Base-by-base conservation (phyloP, 1,140 invertebrate species). In the Sminthurides bifidus region DNA sequence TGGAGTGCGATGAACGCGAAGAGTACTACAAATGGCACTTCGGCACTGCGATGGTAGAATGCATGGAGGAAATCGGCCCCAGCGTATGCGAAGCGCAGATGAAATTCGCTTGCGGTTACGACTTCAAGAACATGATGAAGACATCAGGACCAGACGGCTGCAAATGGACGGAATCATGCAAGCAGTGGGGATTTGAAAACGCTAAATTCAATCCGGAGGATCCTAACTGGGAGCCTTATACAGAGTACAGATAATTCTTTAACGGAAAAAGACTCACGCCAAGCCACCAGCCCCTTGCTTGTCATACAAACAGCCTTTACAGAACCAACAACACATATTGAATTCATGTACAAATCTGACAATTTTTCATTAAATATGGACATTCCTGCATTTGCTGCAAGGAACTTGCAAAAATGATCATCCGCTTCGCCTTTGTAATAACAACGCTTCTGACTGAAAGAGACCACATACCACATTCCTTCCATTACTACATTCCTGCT, bases 101-200 rank as follows among this genome's bases (percentile, higher is more conserved):
- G 46, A 49, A 49, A 33, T 49, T 49, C 17, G 31, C 46, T 21
- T 49, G 46, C 19, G 46, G 46, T 31, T 49, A 49, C 30, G 46
- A 49, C 30, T 49, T 17, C 31, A 35, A 35, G 19, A 49, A 49
- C 35, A 49, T 49, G 46, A 35, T 49, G 27, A 49, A 49, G 29
- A 19, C 29, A 33, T 10, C 46, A 21, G 46, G 23, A 35, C 8
- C 6, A 19, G 46, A 49, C 15, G 46, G 31, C 4, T 49, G 46
- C 29, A 49, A 49, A 17, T 49, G 46, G 46, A 30, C 27, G 27
- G 46, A 49, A 19, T 2, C 3, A 3, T 49, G 46, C 21, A 33
- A 33, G 17, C 31, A 31, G 21, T 49, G 46, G 46, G 46, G 46
- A 17, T 49, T 31, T 26, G 46, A 49, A 3, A 49, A 49, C 35